These are phyloP conservation scores for Oreamnos americanus DNA, from an alignment of 2,113 vertebrate species.

Conservation along the genomic window DNA sequence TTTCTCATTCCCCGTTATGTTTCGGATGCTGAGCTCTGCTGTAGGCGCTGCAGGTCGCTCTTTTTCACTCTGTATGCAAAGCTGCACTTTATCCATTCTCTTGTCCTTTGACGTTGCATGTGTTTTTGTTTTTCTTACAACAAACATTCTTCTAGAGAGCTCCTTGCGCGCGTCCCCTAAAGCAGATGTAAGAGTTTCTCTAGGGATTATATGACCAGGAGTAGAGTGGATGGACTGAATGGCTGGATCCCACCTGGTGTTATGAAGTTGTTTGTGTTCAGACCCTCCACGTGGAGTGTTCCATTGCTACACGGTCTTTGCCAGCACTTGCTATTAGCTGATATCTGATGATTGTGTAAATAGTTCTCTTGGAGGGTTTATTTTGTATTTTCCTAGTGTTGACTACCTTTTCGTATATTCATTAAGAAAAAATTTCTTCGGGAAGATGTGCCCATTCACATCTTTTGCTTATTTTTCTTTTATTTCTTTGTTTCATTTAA, in stretches of 20 bases:
- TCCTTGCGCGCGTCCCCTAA: fast-evolving
- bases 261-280: fast-evolving
- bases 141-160: not conserved
- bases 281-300: fast-evolving
- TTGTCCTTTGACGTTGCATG: fast-evolving
- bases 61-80: fast-evolving
- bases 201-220: fast-evolving
- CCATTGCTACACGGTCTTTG: fast-evolving
- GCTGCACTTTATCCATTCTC: fast-evolving
- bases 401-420: no score
- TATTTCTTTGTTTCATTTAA: not conserved
- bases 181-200: no score
- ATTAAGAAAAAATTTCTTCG: not conserved
- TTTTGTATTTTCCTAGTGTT: not conserved
- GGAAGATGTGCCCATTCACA: not conserved
- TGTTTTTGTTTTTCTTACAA: not conserved
- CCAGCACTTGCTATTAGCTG: not conserved
- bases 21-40: fast-evolving
- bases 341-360: fast-evolving
- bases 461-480: not conserved
- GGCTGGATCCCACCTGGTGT: fast-evolving
- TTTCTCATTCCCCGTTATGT: not conserved
- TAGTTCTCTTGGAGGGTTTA: not conserved
- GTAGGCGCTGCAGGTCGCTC: fast-evolving
- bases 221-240: fast-evolving